Conservation (phyloP, 2,113 vertebrate genomes). For the Monopterus albus region DNA sequence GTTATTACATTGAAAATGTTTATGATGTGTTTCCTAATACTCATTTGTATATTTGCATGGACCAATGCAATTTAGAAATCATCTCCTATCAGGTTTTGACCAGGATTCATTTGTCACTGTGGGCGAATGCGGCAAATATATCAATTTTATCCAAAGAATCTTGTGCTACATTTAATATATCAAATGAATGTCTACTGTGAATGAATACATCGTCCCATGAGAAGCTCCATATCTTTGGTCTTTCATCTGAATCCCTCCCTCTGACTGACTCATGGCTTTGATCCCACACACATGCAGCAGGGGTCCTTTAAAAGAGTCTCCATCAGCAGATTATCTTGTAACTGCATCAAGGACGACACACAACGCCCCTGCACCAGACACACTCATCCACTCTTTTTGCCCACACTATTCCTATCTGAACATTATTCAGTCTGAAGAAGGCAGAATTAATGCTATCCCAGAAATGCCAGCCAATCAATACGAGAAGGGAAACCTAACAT, state of each 20-base stretch:
- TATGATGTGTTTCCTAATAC: neutral
- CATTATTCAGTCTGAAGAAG: constrained; percentile 45
- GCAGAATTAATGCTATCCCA: constrained; percentile 42
- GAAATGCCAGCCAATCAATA: constrained; percentile 36
- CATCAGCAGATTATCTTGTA: constrained; percentile 53
- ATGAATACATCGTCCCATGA: neutral
- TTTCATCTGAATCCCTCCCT: constrained; percentile 7
- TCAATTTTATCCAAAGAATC: constrained; percentile 1
- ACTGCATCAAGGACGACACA: constrained; percentile 38
- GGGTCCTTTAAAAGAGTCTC: constrained; percentile 25
- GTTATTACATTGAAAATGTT: constrained; percentile 17
- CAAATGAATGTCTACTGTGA: neutral
- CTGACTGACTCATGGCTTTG: constrained; percentile 15
- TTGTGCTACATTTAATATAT: constrained; percentile 1
- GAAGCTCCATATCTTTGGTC: constrained; percentile 20
- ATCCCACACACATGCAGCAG: constrained; percentile 19
- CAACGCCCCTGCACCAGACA: constrained; percentile 28
- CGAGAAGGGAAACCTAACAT: constrained; percentile 29
- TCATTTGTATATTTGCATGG: constrained; percentile 16
- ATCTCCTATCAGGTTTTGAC: neutral
- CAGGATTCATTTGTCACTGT: constrained; percentile 9
- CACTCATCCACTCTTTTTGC: constrained; percentile 26
- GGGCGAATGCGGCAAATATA: neutral
- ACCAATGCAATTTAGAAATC: neutral
- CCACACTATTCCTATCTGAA: too few relatives aligned